phyloP scores from a whole-genome alignment of 2,113 vertebrate genomes.

The Psettodes erumei region DNA sequence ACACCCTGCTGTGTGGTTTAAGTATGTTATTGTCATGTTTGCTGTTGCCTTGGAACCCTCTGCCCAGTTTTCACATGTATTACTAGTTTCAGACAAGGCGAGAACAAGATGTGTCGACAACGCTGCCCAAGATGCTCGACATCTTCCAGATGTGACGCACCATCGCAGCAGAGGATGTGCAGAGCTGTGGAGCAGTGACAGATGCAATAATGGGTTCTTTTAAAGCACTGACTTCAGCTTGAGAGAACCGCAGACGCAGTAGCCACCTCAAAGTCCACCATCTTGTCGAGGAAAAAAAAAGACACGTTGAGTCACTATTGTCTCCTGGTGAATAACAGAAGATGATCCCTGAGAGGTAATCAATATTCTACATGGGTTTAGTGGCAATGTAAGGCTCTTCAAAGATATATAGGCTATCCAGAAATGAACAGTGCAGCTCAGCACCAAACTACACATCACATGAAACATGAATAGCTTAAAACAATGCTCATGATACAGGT shows the following conservation, averaged over 20 bases:
- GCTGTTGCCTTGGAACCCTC: conserved; percentile 58
- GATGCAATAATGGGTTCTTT: background rate
- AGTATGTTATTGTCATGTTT: background rate
- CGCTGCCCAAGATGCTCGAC: background rate
- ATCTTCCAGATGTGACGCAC: background rate
- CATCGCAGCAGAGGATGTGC: background rate
- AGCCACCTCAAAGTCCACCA: background rate
- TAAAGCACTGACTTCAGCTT: conserved; percentile 2
- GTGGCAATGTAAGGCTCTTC: background rate
- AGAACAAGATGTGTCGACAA: conserved; percentile 2
- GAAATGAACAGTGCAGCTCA: conserved; percentile 27
- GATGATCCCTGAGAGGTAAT: conserved; percentile 60
- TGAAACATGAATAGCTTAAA: conserved; percentile 3
- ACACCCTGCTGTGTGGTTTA: conserved; percentile 6
- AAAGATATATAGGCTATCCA: conserved; percentile 3
- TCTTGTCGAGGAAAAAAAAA: conserved; percentile 9
- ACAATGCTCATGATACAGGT: background rate
- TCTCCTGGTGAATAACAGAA: conserved; percentile 13
- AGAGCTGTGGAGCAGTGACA: background rate
- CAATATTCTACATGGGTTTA: conserved; percentile 10
- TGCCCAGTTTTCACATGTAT: conserved; percentile 36
- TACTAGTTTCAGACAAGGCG: conserved; percentile 14
- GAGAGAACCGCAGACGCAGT: background rate
- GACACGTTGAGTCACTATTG: background rate
- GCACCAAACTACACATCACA: conserved; percentile 27